These are phyloP conservation scores for Luperina testacea DNA, from an alignment of 2,888 invertebrate species.

Conservation along the genomic window DNA sequence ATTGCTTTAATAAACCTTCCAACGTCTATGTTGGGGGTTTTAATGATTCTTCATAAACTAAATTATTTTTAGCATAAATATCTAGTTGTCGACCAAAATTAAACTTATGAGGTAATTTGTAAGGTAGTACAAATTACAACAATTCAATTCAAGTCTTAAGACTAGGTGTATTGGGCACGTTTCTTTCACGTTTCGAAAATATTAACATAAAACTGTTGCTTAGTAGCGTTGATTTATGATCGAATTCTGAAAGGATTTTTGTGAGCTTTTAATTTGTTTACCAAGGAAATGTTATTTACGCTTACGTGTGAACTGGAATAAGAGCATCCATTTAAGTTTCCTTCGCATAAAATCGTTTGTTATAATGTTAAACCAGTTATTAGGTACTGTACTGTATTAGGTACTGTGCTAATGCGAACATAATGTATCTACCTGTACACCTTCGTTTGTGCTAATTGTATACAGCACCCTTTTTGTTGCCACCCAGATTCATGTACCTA, in stretches of 20 bases:
- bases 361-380: slow-evolving; percentile 19
- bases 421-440: slow-evolving; percentile 13
- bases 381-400: slow-evolving; percentile 19
- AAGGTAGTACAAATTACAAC: slow-evolving; percentile 70
- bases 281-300: slow-evolving; percentile 20
- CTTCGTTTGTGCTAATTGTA: slow-evolving; percentile 21
- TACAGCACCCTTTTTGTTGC: slow-evolving; percentile 13
- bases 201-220: slow-evolving; percentile 20
- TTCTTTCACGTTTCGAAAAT: slow-evolving; percentile 23
- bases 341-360: neutral
- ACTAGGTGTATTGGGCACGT: slow-evolving; percentile 34
- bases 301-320: neutral
- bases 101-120: slow-evolving; percentile 79
- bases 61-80: slow-evolving; percentile 60
- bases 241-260: slow-evolving; percentile 12
- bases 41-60: slow-evolving; percentile 57
- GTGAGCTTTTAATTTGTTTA: slow-evolving; percentile 24
- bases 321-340: slow-evolving; percentile 26
- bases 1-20: slow-evolving; percentile 33
- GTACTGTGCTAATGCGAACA: slow-evolving; percentile 19
- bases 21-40: slow-evolving; percentile 51
- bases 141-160: slow-evolving; percentile 54
- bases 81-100: slow-evolving; percentile 80
- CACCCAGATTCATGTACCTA: slow-evolving; percentile 23
- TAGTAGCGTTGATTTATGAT: slow-evolving; percentile 22